Percentiles rank a stretch among this genome's conserved stretches.
Evolutionary conservation across 1,140 invertebrate species (phyloP).

Genomic region (Pantala flavescens): DNA sequence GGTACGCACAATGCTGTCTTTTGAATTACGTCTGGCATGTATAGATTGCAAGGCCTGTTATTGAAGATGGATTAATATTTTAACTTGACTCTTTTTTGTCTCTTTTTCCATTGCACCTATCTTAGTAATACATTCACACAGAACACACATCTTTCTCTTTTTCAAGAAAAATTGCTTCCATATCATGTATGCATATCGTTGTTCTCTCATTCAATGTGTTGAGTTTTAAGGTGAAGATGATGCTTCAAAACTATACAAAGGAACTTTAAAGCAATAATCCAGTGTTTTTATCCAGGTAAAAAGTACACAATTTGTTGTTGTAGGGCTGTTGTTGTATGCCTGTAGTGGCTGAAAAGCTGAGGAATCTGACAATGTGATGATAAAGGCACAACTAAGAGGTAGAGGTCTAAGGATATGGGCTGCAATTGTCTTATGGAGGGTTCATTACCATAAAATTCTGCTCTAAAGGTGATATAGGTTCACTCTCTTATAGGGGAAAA

Average conservation of each 20-base stretch:
- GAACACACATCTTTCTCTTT: slow-evolving; percentile 7
- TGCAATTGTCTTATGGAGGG: neutral
- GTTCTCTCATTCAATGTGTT: slow-evolving; percentile 1
- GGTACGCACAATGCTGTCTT: neutral
- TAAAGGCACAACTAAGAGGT: neutral
- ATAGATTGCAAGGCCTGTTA: slow-evolving; percentile 5
- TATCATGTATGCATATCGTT: slow-evolving; percentile 10
- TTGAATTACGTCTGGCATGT: neutral
- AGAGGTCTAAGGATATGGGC: neutral
- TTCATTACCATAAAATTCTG: neutral
- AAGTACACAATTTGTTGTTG: neutral
- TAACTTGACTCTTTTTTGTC: slow-evolving; percentile 8
- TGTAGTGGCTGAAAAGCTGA: neutral
- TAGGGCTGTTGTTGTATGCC: neutral
- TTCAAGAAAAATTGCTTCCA: slow-evolving; percentile 9
- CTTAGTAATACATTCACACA: slow-evolving; percentile 6
- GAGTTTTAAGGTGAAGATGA: neutral
- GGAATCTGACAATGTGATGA: slow-evolving; percentile 2
- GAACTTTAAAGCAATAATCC: slow-evolving; percentile 7
- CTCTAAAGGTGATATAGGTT: slow-evolving; percentile 2
- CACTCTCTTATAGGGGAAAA: neutral
- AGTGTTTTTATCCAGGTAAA: neutral
- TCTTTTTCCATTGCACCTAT: slow-evolving; percentile 5
- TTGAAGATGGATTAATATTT: slow-evolving; percentile 4
- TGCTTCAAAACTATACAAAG: neutral